These are phyloP conservation scores for Thripadectes ignobilis DNA, from an alignment of 2,797 vertebrate genomes.

Conservation along the genomic window DNA sequence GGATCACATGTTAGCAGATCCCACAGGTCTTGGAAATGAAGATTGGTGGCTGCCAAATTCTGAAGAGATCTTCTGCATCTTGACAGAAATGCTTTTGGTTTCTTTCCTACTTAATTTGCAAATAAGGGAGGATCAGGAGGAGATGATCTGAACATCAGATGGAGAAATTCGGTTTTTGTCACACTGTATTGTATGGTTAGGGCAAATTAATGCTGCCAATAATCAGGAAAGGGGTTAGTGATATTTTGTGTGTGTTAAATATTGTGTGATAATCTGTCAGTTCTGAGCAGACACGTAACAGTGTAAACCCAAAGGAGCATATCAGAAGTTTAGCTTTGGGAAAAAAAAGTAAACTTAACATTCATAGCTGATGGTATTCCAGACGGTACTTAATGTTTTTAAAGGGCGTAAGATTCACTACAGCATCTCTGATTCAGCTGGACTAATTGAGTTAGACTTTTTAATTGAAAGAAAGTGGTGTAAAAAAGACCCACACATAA, in stretches of 20 bases:
- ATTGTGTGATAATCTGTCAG: background rate
- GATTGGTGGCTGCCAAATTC: slow-evolving; percentile 23
- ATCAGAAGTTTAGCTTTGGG: background rate
- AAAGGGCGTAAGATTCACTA: background rate
- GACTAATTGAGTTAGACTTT: background rate
- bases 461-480: background rate
- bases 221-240: background rate
- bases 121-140: background rate
- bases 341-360: background rate
- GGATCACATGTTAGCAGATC: slow-evolving; percentile 57
- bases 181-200: background rate
- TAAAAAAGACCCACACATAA: background rate
- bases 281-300: background rate
- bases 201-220: background rate
- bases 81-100: slow-evolving; percentile 34
- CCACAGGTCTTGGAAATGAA: slow-evolving; percentile 36
- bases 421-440: background rate
- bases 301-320: background rate
- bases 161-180: background rate
- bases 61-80: slow-evolving; percentile 38
- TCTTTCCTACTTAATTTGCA: background rate
- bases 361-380: background rate
- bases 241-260: background rate
- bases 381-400: background rate
- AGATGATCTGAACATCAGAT: background rate